A percentile compares a stretch with the other conserved stretches of the same genome.
These are phyloP conservation scores for Remorina albescens DNA, from an alignment of 2,797 vertebrate species.

Conservation along the genomic window DNA sequence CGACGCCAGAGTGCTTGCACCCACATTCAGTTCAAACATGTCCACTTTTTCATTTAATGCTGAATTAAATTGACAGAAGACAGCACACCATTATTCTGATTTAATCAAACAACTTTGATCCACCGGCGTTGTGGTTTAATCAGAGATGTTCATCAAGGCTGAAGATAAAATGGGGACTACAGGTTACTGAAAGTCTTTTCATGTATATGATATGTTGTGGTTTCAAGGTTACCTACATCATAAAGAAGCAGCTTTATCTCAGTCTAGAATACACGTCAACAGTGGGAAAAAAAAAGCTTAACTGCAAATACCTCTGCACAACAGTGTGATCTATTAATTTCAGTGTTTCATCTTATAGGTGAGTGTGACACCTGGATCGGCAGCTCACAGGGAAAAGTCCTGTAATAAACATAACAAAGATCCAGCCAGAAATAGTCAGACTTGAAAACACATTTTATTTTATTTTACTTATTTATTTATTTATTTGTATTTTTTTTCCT, in stretches of 20 bases:
- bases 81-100: slow-evolving; percentile 13
- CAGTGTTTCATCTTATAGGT: neutral
- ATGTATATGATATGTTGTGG: slow-evolving; percentile 21
- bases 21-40: neutral
- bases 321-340: slow-evolving; percentile 13
- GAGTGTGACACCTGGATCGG: slow-evolving; percentile 22
- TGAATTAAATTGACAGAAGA: slow-evolving; percentile 23
- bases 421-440: slow-evolving; percentile 1
- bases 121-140: slow-evolving; percentile 23
- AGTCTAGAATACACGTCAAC: slow-evolving; percentile 15
- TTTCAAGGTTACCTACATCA: slow-evolving; percentile 54
- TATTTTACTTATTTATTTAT: too few relatives aligned
- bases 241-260: slow-evolving; percentile 29
- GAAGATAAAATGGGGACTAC: slow-evolving; percentile 19
- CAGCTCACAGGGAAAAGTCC: neutral
- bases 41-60: slow-evolving; percentile 16
- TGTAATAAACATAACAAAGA: slow-evolving; percentile 13
- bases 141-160: slow-evolving; percentile 31
- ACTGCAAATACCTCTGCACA: slow-evolving; percentile 15
- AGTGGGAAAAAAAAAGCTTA: slow-evolving; percentile 38
- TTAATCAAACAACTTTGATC: slow-evolving; percentile 4
- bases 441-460: slow-evolving; percentile 14
- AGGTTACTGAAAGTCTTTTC: slow-evolving; percentile 38
- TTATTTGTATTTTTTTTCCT: too few relatives aligned
- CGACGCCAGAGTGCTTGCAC: neutral